These are phyloP conservation scores for Eunapius fragilis DNA, from an alignment of 37 sponge, comb jelly and placozoan species.

Conservation along the genomic window DNA sequence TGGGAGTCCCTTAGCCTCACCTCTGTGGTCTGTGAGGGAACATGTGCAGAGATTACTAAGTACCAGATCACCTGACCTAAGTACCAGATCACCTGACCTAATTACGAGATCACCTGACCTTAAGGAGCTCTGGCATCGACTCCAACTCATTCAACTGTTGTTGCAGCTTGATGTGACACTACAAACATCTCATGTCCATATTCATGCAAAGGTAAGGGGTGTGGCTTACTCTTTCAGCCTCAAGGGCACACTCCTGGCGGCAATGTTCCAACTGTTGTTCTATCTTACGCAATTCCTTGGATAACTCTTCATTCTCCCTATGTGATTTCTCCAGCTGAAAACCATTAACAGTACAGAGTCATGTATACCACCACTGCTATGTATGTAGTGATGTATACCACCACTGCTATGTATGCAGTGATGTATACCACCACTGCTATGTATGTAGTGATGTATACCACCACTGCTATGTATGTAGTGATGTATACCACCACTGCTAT, in stretches of 20 bases:
- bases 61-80: constrained; percentile 25
- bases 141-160: constrained; percentile 61
- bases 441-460: too few relatives aligned
- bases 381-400: too few relatives aligned
- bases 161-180: constrained; percentile 60
- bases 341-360: background rate
- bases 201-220: background rate
- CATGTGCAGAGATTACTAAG: background rate
- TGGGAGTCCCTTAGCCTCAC: constrained; percentile 49
- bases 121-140: constrained; percentile 58
- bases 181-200: background rate
- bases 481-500: too few relatives aligned
- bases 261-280: constrained; percentile 64
- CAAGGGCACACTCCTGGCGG: constrained; percentile 57
- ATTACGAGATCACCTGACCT: constrained; percentile 23
- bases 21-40: constrained; percentile 54
- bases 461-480: too few relatives aligned
- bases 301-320: constrained; percentile 37
- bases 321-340: constrained; percentile 49
- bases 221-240: constrained; percentile 63
- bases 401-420: too few relatives aligned
- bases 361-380: too few relatives aligned
- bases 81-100: too few relatives aligned
- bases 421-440: too few relatives aligned
- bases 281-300: constrained; percentile 29